Base-by-base conservation (phyloP, 2,797 vertebrate genomes). In the Limnodromus scolopaceus region DNA sequence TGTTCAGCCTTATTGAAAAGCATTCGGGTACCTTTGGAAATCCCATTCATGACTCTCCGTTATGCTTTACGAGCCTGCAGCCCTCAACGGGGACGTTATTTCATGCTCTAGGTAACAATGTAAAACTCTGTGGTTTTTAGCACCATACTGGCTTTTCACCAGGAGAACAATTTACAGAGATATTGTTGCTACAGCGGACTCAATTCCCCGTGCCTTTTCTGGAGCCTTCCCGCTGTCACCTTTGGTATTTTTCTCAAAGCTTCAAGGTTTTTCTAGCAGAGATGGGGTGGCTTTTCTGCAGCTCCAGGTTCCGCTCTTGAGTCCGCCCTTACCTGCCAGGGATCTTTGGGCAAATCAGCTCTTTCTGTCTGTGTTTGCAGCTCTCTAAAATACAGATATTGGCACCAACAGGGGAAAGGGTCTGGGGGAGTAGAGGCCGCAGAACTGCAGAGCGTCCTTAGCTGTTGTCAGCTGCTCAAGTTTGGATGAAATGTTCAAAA, bases 281-380 rank as follows among this genome's bases (percentile, higher is more conserved):
- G 39, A 13, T 71, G 39, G 22, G 17, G 9, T 0, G 1, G n/a
- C 9, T 60, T 58, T 71, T 34, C 41, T 68, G 49, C 64, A 80
- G 69, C 45, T 60, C 45, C 0, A 0, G 38, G 60, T 19, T 79
- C 53, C 51, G 45, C n/a, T 84, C 13, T 72, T 0, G 0, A n/a
- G 27, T 20, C 38, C 0, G 0, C 16, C 2, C 5, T 66, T 66
- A 57, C 77, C 17, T 30, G 13, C 19, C 0, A 0, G 11, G 41
- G 32, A 13, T 28, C 13, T 63, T 48, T 1, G 2, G 54, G 30
- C 27, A 23, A 68, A 91, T 2, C 9, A 16, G 1, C 22, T 43
- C n/a, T n/a, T 60, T 84, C 22, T 57, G 3, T 8, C 16, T 20
- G 7, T 10, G 25, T 68, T 69, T 68, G 30, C 17, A 5, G 38